phyloP scores from a whole-genome alignment of 2,888 invertebrate species.

The Spisula solida region DNA sequence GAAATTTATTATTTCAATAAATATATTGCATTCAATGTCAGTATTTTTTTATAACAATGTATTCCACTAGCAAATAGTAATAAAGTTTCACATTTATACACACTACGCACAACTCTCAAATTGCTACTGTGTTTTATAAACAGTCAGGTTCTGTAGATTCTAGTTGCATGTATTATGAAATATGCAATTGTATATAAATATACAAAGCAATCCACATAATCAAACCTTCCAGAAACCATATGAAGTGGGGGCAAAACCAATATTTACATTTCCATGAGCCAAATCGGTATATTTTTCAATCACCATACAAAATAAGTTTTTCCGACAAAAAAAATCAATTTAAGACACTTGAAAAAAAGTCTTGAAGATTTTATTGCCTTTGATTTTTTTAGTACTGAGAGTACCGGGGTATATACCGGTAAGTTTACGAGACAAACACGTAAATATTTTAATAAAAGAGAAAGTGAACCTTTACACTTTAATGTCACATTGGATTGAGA shows the following conservation, averaged over 20 bases:
- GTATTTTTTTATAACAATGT: too few relatives aligned
- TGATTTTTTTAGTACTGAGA: slow-evolving; percentile 1
- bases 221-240: background rate
- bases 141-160: background rate
- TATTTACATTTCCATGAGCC: background rate
- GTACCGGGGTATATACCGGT: background rate
- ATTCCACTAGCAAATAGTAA: background rate
- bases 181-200: background rate
- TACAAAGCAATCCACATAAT: background rate
- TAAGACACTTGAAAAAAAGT: background rate
- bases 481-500: background rate
- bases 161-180: background rate
- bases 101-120: background rate
- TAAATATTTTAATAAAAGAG: background rate
- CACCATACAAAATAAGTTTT: background rate
- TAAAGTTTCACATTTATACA: background rate
- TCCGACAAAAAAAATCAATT: background rate
- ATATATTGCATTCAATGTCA: too few relatives aligned
- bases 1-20: background rate
- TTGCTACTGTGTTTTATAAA: background rate
- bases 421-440: background rate
- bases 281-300: slow-evolving; percentile 14
- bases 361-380: background rate
- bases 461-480: background rate
- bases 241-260: background rate